Base-by-base conservation (phyloP, 2,888 invertebrate species). In the Labia minor region DNA sequence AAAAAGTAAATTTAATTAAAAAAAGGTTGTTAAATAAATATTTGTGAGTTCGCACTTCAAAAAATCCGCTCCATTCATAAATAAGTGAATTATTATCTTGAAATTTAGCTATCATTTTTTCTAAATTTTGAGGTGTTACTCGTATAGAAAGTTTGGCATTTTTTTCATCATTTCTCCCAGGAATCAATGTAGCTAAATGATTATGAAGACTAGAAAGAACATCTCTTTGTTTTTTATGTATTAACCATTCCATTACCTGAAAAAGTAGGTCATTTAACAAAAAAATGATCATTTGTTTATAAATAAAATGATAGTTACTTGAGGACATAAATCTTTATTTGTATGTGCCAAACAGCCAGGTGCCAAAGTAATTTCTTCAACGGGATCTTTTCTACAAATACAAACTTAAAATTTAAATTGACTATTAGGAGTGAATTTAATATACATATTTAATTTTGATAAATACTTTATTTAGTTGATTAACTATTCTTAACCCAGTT, bases 121-220 rank as follows among this genome's bases (percentile, higher is more conserved):
- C 77, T 64, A 78, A 72, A 71, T 76, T 76, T 63, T 77, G 76
- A 16, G 73, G 77, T n/a, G 77, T 74, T 62, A 78, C 75, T 68
- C 78, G 73, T 3, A 74, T 73, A 1, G 74, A 68, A 19, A 75
- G 69, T 71, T 72, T 75, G 11, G 74, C 66, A 70, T 65, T 67
- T 19, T 20, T 26, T 64, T 67, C 65, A 49, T 69, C 70, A 21
- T 20, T 63, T 61, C 67, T 61, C 26, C 68, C 68, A 18, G 68
- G 66, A 49, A 65, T 37, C 20, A 67, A 11, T 21, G 65, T 63
- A n/a, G 66, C 63, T 65, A 82, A 69, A 67, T 80, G 80, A 68
- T 80, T 80, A 73, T 82, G 80, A 0, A 82, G 71, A 65, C 81
- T 80, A 49, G 81, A 76, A 78, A 82, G 78, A 2, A 82, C 80